Evolutionary conservation across 2,797 vertebrate species (phyloP), one percentile per base, ranked within the genome.

Genomic region (Vireo griseus): DNA sequence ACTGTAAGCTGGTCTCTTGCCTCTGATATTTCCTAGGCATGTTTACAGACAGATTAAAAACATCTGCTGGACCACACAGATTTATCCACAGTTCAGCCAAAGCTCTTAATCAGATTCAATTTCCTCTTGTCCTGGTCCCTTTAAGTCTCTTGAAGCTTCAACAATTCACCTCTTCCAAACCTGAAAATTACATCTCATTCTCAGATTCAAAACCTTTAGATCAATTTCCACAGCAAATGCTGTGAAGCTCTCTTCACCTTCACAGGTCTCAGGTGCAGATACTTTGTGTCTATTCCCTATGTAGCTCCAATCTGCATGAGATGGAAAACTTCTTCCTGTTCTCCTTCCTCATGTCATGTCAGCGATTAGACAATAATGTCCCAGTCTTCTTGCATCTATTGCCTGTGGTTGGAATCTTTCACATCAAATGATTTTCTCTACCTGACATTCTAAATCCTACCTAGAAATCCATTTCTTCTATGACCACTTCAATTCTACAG

Each of bases 31-130:
- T 75, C 51, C 76, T 63, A 88, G 58, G 52, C 93, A 76, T 77
- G 54, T 50, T 84, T 94, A 93, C 50, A 92, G 42, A 16, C 54
- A 92, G 54, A 94, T 96, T 86, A 94, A 86, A 91, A 95, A 66
- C 50, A 72, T 91, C 68, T 93, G 68, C 59, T 92, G 79, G 44
- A 90, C 83, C n/a, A 78, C 68, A 62, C 39, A 93, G 65, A 87
- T 83, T 85, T 94, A 87, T 69, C 57, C 42, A 71, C 65, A 72
- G 61, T 83, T 89, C 72, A 91, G 54, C 13, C 33, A 92, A 94
- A 96, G 84, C 75, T 74, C 82, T 88, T 91, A 92, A 91, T 93
- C 81, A 87, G 61, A 95, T 85, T 87, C 55, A 28, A 28, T 89
- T 82, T 93, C 65, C 20, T 89, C 58, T 66, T 91, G 52, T 65